These are phyloP conservation scores for Tricholauxania praeusta DNA, from an alignment of 2,888 invertebrate genomes.

Conservation along the genomic window DNA sequence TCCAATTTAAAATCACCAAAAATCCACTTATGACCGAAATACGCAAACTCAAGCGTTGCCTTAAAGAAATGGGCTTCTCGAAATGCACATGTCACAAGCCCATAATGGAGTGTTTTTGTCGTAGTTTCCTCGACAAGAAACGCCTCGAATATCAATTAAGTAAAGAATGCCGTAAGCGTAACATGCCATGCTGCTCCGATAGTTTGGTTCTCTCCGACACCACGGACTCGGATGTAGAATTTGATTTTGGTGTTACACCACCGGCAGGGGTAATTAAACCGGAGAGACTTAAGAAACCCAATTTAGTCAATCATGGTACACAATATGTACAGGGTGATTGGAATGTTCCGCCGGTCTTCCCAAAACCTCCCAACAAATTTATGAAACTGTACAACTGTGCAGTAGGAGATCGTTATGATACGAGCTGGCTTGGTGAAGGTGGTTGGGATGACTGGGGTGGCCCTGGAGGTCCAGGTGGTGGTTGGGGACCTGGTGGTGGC, in stretches of 20 bases:
- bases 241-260: slow-evolving; percentile 80
- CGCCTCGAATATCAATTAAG: slow-evolving; percentile 69
- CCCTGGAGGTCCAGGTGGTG: slow-evolving; percentile 35
- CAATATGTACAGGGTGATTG: slow-evolving; percentile 74
- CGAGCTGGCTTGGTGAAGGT: slow-evolving; percentile 38
- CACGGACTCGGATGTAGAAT: slow-evolving; percentile 71
- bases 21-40: slow-evolving; percentile 70
- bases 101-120: slow-evolving; percentile 63
- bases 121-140: slow-evolving; percentile 67
- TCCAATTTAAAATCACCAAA: slow-evolving; percentile 76
- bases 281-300: slow-evolving; percentile 69
- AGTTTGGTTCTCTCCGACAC: slow-evolving; percentile 61
- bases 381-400: slow-evolving; percentile 58
- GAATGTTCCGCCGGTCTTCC: slow-evolving; percentile 52
- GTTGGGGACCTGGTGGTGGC: slow-evolving; percentile 9
- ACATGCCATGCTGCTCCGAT: slow-evolving; percentile 52
- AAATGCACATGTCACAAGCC: slow-evolving; percentile 72
- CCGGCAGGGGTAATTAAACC: slow-evolving; percentile 77
- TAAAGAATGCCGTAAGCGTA: slow-evolving; percentile 64
- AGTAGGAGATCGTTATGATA: slow-evolving; percentile 52
- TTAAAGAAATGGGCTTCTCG: slow-evolving; percentile 71
- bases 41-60: slow-evolving; percentile 71
- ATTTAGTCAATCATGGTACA: slow-evolving; percentile 72
- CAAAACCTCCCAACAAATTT: slow-evolving; percentile 55
- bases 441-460: slow-evolving; percentile 42